These are phyloP conservation scores for Podarcis muralis DNA, from an alignment of 2,113 vertebrate genomes.

Conservation along the genomic window DNA sequence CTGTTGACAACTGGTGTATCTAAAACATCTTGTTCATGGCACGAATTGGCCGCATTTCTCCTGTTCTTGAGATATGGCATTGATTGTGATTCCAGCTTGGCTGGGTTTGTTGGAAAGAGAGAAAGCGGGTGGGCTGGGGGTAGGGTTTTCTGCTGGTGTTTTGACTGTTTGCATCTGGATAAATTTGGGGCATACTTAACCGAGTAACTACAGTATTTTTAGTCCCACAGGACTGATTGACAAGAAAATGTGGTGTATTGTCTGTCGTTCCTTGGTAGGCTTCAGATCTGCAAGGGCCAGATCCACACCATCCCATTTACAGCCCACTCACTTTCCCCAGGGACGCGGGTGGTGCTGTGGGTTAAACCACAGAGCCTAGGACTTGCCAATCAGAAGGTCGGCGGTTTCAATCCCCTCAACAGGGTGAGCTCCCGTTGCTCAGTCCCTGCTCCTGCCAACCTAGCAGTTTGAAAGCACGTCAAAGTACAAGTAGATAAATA, in stretches of 20 bases:
- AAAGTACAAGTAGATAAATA: too few relatives aligned
- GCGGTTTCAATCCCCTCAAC: too few relatives aligned
- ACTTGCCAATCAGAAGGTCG: too few relatives aligned
- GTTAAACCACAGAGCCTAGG: too few relatives aligned
- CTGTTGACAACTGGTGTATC: background rate
- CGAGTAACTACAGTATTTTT: background rate
- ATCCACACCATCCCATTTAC: too few relatives aligned
- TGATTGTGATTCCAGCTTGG: background rate
- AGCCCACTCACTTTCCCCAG: too few relatives aligned
- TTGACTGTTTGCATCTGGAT: background rate
- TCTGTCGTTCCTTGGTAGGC: background rate
- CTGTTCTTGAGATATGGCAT: background rate
- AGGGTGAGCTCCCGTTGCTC: too few relatives aligned
- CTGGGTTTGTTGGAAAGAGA: background rate
- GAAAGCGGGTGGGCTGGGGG: slow-evolving; percentile 1
- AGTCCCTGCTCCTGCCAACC: too few relatives aligned
- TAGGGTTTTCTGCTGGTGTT: background rate
- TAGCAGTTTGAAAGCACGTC: too few relatives aligned
- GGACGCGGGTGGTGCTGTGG: too few relatives aligned
- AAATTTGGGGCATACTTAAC: background rate
- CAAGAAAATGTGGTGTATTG: too few relatives aligned
- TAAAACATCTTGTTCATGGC: background rate
- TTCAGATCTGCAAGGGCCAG: background rate
- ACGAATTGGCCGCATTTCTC: background rate
- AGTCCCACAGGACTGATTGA: background rate